These are phyloP conservation scores for Cremastobaeus sp. DNA, from an alignment of 2,888 invertebrate species.

Conservation along the genomic window DNA sequence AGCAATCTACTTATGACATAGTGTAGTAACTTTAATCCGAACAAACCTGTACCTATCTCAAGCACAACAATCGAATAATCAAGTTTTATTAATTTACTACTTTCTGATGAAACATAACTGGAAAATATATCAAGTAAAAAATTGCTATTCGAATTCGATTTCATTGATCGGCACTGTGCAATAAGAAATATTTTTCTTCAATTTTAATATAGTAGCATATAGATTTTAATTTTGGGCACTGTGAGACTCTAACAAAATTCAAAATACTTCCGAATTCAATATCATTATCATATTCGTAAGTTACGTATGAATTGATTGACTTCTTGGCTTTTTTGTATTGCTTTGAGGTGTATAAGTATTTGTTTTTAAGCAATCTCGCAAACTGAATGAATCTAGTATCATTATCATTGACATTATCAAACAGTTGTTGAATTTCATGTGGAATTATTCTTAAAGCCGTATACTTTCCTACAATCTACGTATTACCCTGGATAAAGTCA, in stretches of 20 bases:
- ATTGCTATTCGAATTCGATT: slow-evolving; percentile 1
- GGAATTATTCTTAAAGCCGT: not conserved
- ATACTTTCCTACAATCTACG: not conserved
- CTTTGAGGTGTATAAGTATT: not conserved
- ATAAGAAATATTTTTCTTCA: not conserved
- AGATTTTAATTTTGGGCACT: not conserved
- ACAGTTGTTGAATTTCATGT: not conserved
- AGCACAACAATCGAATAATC: no score
- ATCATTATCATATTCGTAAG: not conserved
- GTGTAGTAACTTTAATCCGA: no score
- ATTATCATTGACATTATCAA: not conserved
- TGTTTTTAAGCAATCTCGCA: not conserved
- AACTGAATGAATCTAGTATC: not conserved
- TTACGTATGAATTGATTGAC: not conserved
- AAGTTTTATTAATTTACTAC: no score
- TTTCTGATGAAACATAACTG: no score
- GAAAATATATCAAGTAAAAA: no score
- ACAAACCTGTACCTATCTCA: no score
- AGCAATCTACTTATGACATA: no score
- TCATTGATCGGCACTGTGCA: not conserved
- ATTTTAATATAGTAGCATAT: not conserved
- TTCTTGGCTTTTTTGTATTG: not conserved
- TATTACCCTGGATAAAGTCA: not conserved
- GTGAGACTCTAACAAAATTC: not conserved
- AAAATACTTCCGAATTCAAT: not conserved